Evolutionary conservation across 2,888 invertebrate genomes (phyloP).

Genomic region (Hyles lineata): DNA sequence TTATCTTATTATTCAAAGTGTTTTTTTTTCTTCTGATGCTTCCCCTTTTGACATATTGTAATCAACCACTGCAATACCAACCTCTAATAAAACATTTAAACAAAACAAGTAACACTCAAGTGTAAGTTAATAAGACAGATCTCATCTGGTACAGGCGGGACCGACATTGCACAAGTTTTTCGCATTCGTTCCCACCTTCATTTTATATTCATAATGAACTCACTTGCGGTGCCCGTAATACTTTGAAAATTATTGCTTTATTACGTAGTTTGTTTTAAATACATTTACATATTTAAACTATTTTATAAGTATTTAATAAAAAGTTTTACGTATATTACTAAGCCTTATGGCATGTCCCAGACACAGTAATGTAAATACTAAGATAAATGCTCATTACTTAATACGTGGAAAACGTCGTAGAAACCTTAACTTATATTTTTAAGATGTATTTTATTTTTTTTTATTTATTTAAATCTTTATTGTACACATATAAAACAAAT

Average conservation of each 20-base stretch:
- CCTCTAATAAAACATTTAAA: slow-evolving; percentile 51
- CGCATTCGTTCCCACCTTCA: slow-evolving; percentile 61
- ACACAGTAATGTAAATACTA: too few species aligned
- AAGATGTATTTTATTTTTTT: too few species aligned
- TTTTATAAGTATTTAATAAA: neutral
- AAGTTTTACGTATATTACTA: neutral
- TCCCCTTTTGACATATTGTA: too few species aligned
- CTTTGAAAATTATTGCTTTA: slow-evolving; percentile 52
- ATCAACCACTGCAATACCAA: neutral
- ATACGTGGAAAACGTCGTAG: too few species aligned
- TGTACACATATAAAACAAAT: too few species aligned
- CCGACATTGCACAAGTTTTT: slow-evolving; percentile 61
- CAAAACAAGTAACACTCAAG: neutral
- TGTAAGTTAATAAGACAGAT: slow-evolving; percentile 59
- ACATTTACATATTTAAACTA: slow-evolving; percentile 35
- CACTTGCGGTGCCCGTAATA: slow-evolving; percentile 56
- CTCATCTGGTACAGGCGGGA: slow-evolving; percentile 55
- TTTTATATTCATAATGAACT: slow-evolving; percentile 73
- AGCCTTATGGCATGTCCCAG: too few species aligned
- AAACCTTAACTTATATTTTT: too few species aligned
- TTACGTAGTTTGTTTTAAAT: slow-evolving; percentile 32
- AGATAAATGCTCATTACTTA: too few species aligned
- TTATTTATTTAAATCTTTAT: too few species aligned
- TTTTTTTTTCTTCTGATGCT: too few species aligned
- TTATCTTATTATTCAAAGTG: too few species aligned